These are phyloP conservation scores for Syngnathus scovelli DNA, from an alignment of 2,113 vertebrate genomes.

Conservation along the genomic window DNA sequence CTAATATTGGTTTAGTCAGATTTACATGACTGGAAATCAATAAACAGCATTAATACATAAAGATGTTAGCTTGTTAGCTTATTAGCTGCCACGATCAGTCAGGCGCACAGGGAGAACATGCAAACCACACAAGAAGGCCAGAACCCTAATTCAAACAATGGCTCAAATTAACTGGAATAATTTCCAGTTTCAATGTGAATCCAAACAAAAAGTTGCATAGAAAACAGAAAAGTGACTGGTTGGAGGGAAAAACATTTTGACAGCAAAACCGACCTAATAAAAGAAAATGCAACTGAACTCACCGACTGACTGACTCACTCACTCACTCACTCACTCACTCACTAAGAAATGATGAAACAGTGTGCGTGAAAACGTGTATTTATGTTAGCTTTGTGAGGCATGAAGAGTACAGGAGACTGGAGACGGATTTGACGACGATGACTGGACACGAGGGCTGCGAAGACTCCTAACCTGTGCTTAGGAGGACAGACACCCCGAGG, in stretches of 20 bases:
- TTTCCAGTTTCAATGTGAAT: background rate
- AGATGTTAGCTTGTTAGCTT: background rate
- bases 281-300: slow-evolving; percentile 3
- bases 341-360: background rate
- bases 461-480: slow-evolving; percentile 57
- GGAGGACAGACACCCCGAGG: slow-evolving; percentile 52
- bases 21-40: too few relatives aligned
- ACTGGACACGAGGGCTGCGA: slow-evolving; percentile 35
- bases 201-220: background rate
- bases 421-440: slow-evolving; percentile 38
- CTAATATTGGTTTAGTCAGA: background rate
- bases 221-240: background rate
- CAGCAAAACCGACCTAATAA: background rate
- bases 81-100: background rate
- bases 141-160: background rate
- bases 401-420: slow-evolving; percentile 24
- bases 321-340: background rate
- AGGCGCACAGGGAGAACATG: background rate
- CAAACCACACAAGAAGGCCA: background rate
- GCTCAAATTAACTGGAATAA: background rate
- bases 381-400: slow-evolving; percentile 18
- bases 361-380: background rate
- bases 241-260: background rate
- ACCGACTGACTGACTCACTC: background rate
- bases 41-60: too few relatives aligned